Conservation (phyloP, 2,797 vertebrate species). For the Spondyliosoma cantharus region DNA sequence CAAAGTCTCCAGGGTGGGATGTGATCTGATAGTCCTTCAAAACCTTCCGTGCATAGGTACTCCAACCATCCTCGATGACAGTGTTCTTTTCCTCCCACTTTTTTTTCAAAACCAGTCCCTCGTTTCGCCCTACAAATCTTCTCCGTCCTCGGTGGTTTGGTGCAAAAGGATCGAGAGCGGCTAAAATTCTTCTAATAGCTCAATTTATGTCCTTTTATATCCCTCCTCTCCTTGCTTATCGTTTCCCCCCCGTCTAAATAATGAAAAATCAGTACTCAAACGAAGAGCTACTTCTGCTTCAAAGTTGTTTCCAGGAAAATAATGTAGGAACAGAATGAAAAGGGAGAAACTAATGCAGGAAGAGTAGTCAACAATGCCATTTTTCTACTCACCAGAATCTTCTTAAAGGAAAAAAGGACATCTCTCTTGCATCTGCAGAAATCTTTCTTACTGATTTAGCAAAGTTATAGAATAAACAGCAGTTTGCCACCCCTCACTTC, state of each 20-base stretch:
- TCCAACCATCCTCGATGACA: conserved; percentile 63
- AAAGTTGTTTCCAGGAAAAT: conserved; percentile 82
- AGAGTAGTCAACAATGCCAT: conserved; percentile 82
- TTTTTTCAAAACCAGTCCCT: conserved; percentile 51
- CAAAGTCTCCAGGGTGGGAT: conserved; percentile 67
- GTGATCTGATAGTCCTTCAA: conserved; percentile 72
- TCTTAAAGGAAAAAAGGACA: conserved; percentile 84
- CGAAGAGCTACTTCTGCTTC: conserved; percentile 83
- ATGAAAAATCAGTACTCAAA: conserved; percentile 79
- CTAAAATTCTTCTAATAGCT: conserved; percentile 73
- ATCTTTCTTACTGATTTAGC: conserved; percentile 80
- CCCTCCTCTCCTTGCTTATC: conserved; percentile 58
- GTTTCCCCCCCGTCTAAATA: conserved; percentile 72
- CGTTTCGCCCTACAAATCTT: conserved; percentile 44
- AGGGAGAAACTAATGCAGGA: conserved; percentile 83
- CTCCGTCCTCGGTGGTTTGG: conserved; percentile 72
- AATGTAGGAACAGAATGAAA: conserved; percentile 79
- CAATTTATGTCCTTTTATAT: conserved; percentile 75
- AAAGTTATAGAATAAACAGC: conserved; percentile 80
- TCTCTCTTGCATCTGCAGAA: conserved; percentile 83
- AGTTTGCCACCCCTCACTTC: conserved; percentile 88
- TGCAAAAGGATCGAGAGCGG: conserved; percentile 79
- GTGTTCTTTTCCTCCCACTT: conserved; percentile 51
- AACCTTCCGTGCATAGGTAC: conserved; percentile 74
- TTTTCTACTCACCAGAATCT: conserved; percentile 83